These are phyloP conservation scores for Heteropelma amictum DNA, from an alignment of 2,888 invertebrate species.

Conservation along the genomic window DNA sequence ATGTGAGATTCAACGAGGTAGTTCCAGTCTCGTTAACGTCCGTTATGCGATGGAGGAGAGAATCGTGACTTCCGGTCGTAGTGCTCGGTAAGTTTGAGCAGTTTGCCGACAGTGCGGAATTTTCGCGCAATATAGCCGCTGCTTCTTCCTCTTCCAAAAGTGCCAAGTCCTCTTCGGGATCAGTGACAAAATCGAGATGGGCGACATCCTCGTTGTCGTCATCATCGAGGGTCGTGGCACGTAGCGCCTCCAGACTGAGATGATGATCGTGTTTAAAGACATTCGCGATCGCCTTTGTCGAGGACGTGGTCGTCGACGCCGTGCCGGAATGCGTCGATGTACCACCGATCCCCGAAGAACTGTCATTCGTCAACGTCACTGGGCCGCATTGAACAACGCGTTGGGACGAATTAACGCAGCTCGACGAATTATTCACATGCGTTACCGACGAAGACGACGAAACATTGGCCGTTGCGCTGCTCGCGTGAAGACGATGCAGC, in stretches of 20 bases:
- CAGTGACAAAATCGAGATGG: slow-evolving; percentile 72
- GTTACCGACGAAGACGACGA: slow-evolving; percentile 66
- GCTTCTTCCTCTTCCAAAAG: slow-evolving; percentile 88
- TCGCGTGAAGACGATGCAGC: slow-evolving; percentile 87
- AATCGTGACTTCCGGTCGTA: slow-evolving; percentile 63
- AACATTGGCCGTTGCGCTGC: slow-evolving; percentile 80
- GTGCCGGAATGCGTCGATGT: neutral
- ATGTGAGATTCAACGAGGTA: slow-evolving; percentile 36
- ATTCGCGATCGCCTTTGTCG: neutral
- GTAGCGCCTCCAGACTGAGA: too few relatives aligned
- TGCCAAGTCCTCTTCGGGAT: slow-evolving; percentile 84
- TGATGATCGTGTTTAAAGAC: too few relatives aligned
- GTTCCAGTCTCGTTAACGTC: slow-evolving; percentile 56
- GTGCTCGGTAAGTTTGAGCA: slow-evolving; percentile 22
- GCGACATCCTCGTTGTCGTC: slow-evolving; percentile 63
- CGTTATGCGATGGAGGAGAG: slow-evolving; percentile 70
- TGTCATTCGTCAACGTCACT: neutral
- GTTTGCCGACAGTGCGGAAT: slow-evolving; percentile 42
- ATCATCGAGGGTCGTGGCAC: slow-evolving; percentile 60
- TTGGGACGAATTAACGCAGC: neutral
- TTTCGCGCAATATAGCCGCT: slow-evolving; percentile 80
- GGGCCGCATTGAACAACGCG: slow-evolving; percentile 15
- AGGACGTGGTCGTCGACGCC: slow-evolving; percentile 51
- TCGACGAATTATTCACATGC: slow-evolving; percentile 23
- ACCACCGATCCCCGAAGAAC: slow-evolving; percentile 20